phyloP scores from a whole-genome alignment of 1,140 invertebrate genomes.

The Musca domestica region DNA sequence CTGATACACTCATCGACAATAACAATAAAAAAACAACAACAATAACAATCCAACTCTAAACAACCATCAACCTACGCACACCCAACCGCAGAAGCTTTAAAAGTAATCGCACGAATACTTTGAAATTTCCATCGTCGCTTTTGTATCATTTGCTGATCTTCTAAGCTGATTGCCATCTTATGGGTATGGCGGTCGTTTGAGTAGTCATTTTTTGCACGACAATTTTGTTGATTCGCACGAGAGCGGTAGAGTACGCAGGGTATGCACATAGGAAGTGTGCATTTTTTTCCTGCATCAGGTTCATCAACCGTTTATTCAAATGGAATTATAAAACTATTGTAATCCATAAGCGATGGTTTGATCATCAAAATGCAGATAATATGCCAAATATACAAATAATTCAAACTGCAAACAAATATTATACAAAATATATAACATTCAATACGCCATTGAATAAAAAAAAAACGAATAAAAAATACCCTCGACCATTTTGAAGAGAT shows the following conservation, averaged over 20 bases:
- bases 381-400: too few species aligned
- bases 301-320: slow-evolving; percentile 16
- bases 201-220: neutral
- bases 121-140: neutral
- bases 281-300: slow-evolving; percentile 1
- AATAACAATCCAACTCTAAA: too few species aligned
- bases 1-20: neutral
- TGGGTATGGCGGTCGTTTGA: neutral
- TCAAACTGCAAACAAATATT: too few species aligned
- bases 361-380: too few species aligned
- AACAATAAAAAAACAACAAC: too few species aligned
- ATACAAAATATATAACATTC: too few species aligned
- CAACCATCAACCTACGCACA: slow-evolving; percentile 7
- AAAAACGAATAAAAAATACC: too few species aligned
- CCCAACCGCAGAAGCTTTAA: slow-evolving; percentile 15
- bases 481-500: too few species aligned
- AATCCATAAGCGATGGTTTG: too few species aligned
- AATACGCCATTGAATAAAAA: too few species aligned
- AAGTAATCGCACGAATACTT: slow-evolving; percentile 1
- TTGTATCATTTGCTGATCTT: neutral
- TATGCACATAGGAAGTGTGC: too few species aligned
- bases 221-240: neutral
- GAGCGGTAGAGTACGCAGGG: too few species aligned
- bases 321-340: neutral
- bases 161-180: slow-evolving; percentile 7